Evolutionary conservation across 2,113 vertebrate species (phyloP), one percentile per base, ranked within the genome.

Genomic region (Atherinomorus stipes): DNA sequence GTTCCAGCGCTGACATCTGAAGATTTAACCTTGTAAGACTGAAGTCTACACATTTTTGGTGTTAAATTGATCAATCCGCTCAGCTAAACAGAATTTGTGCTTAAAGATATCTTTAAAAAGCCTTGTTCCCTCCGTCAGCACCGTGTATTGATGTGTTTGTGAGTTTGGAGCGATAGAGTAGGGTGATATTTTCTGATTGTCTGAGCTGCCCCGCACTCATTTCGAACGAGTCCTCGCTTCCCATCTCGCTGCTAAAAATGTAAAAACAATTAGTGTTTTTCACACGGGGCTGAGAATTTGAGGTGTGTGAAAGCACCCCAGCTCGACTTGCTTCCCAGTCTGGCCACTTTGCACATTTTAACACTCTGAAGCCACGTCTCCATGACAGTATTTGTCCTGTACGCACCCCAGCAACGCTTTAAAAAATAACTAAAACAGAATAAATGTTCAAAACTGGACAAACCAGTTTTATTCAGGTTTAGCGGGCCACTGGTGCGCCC

Each of bases 71-170:
- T 75, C 37, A 7, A 52, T 57, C 25, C 56, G 57, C 51, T 47
- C 42, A 62, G 61, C 65, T 78, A 44, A 71, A 73, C 19, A 75
- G 47, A 70, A 74, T 75, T 42, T 68, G 66, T 79, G 80, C 40
- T 81, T 85, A 89, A 90, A 84, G 87, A 59, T 26, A 21, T 52
- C 25, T 10, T 22, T 3, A 28, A 71, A 95, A 96, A 84, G 95
- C 94, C 93, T 94, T 96, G 95, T 97, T 96, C 96, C 96, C 95
- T 93, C 93, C 89, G 1, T 86, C 67, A 89, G 89, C 90, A 89
- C 90, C 90, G 71, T 85, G 81, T 80, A 63, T 21, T 64, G 45
- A 37, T 68, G 64, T 84, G 51, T 86, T 86, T 57, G 56, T 52
- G 82, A 79, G 83, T 82, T 62, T 79, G 83, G 68, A 85, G 85